Evolutionary conservation across 2,888 invertebrate genomes (phyloP), one percentile per base, ranked within the genome.

Genomic region (Chrysomela aeneicollis): DNA sequence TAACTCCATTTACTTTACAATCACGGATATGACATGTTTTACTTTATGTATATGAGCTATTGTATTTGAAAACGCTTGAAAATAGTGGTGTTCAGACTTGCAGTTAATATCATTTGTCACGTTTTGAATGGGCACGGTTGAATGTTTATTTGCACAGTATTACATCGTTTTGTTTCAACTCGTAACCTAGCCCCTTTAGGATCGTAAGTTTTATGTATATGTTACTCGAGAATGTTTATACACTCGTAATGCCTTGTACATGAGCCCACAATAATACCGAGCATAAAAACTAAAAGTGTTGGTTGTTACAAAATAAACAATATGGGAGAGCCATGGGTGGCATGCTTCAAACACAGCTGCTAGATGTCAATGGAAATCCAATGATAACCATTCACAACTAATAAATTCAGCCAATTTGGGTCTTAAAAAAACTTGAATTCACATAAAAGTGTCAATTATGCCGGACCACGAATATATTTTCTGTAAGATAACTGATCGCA

Each of bases 41-140:
- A 42, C n/a, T 42, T 42, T 42, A 42, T 42, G 42, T 42, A 42
- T 42, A 42, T 42, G 42, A 42, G 42, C 42, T 42, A 42, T 42
- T 42, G 42, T 42, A 42, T 42, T 42, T 42, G 42, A 42, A 42
- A 15, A 42, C 15, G 12, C 42, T 42, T 15, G 42, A 42, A n/a
- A 42, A 35, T 35, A 35, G 10, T 35, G 35, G 35, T 35, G 35
- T 35, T 35, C 42, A 15, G 42, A 12, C 42, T 42, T 6, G 42
- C 42, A 42, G 42, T 42, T 42, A 42, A 42, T 42, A 42, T 42
- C 42, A 42, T 42, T 42, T 42, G 42, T 42, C 42, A 42, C 42
- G 42, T 42, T 42, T 42, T 42, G 15, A 42, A 42, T 42, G 42
- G 42, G 42, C 12, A 42, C 42, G 42, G 42, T 42, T 12, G 42